Conservation (phyloP, 2,113 vertebrate genomes). For the Taxidea taxus region DNA sequence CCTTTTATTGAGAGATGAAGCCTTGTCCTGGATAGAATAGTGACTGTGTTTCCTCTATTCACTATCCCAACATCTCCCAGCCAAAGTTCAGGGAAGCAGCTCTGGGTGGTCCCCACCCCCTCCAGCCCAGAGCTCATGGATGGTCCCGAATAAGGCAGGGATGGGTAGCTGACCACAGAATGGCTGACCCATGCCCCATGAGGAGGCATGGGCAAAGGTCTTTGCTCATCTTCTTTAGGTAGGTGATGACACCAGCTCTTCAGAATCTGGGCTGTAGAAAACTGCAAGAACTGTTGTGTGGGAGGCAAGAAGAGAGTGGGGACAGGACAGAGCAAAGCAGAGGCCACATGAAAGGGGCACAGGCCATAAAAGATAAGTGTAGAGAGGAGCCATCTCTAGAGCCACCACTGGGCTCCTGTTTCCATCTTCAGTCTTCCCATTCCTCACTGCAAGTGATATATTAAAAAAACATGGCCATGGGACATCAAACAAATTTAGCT, state of each 20-base stretch:
- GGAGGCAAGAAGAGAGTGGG: not conserved
- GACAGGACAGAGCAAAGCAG: not conserved
- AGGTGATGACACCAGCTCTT: not conserved
- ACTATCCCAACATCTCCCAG: not conserved
- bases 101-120: not conserved
- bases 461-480: not conserved
- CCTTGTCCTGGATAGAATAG: not conserved
- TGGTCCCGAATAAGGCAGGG: not conserved
- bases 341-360: not conserved
- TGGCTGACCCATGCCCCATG: accelerated
- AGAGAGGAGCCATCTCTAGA: not conserved
- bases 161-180: not conserved
- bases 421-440: not conserved
- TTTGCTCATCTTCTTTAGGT: not conserved
- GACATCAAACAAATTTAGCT: not conserved
- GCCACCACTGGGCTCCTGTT: not conserved
- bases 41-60: not conserved
- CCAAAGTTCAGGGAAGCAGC: not conserved
- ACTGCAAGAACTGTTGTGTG: not conserved
- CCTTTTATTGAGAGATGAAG: not conserved
- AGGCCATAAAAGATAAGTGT: not conserved
- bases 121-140: not conserved
- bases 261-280: not conserved
- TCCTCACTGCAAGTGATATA: not conserved
- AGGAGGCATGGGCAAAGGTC: not conserved